Percentiles rank a stretch among this genome's conserved stretches.
These are phyloP conservation scores for Iphiclides podalirius DNA, from an alignment of 2,888 invertebrate genomes.

Conservation along the genomic window DNA sequence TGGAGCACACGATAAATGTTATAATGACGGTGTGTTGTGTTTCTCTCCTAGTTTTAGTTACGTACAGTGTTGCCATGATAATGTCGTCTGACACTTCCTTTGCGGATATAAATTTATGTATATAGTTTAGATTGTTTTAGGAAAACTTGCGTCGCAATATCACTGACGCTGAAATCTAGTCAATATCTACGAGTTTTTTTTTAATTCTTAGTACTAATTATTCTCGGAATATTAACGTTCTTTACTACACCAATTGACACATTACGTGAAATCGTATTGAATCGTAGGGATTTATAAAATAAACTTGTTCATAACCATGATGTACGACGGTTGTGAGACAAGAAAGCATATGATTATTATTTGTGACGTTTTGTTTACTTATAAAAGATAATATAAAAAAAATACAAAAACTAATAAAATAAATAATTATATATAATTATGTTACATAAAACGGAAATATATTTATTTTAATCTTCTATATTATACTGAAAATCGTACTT, in stretches of 20 bases:
- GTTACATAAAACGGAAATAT: no score
- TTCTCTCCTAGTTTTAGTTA: no score
- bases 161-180: conserved; percentile 15
- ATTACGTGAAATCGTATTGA: no score
- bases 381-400: no score
- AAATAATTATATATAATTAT: no score
- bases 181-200: conserved; percentile 1
- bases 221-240: neutral
- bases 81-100: neutral
- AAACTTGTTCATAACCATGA: neutral
- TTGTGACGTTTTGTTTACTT: neutral
- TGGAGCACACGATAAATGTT: neutral
- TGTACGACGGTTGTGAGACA: conserved; percentile 9
- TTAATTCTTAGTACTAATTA: neutral
- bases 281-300: no score
- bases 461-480: neutral
- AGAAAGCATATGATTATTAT: neutral
- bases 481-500: neutral
- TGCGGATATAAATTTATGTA: neutral
- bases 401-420: no score
- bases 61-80: conserved; percentile 19
- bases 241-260: no score
- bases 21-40: no score
- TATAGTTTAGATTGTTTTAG: conserved; percentile 4
- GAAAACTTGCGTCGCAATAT: neutral